Base-by-base conservation (phyloP, 2,113 vertebrate species). In the Myotis brandtii region DNA sequence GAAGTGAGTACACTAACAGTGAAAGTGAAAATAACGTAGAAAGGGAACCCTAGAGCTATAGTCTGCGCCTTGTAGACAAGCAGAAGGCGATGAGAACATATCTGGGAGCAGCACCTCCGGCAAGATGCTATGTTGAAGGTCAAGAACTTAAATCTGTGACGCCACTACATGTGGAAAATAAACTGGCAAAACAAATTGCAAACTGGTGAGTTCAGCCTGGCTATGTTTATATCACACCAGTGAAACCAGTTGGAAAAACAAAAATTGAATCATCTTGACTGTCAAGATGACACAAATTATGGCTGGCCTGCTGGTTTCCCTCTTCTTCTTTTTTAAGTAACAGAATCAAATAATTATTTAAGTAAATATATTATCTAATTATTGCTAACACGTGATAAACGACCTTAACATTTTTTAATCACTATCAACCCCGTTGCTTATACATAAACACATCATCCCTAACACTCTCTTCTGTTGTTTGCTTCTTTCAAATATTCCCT, bases 181-280 rank as follows among this genome's bases (percentile, higher is more conserved):
- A 92, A 92, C 52, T 73, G 59, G 86, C 72, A 90, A 91, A 84
- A 97, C 90, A 86, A 76, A 94, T 96, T 75, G 91, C 54, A 77
- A 81, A 91, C 52, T 92, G 82, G 54, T 96, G 77, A 95, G 73
- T 90, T 96, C 96, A 94, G 75, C 73, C 62, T 9, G 17, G 23
- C 59, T 87, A 43, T 86, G 77, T 97, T 88, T 95, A 75, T 40
- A 85, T 13, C 86, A 93, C 48, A 95, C 62, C 72, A 95, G 73
- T 83, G 75, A 94, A 96, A 86, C 37, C 32, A 46, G 83, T 90
- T 93, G 93, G 77, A 34, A 96, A 94, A 81, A 90, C 84, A 97
- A 94, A 96, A 88, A 90, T 27, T 37, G 17, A 91, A 88, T 88
- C n/a, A 84, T 88, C 32, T 83, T 76, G 46, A 94, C 43, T 32